Percentiles rank a stretch among this genome's conserved stretches.
These are phyloP conservation scores for Elachura formosa DNA, from an alignment of 2,113 vertebrate genomes.

Conservation along the genomic window DNA sequence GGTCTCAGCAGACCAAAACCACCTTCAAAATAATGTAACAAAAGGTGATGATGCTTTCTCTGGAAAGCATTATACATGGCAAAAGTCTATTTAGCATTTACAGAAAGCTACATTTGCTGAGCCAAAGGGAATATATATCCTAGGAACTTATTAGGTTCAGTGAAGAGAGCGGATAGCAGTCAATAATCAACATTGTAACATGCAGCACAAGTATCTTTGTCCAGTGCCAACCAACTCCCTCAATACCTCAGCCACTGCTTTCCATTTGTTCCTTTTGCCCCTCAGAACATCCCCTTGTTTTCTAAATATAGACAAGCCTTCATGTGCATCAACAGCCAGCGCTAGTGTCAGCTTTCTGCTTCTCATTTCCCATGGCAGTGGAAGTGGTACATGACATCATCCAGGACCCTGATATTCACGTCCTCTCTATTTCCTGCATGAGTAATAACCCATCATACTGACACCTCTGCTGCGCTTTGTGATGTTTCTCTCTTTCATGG, in stretches of 20 bases:
- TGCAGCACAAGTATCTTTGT: not conserved
- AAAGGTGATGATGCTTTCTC: conserved; percentile 15
- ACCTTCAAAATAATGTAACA: conserved; percentile 9
- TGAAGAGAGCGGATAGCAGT: not conserved
- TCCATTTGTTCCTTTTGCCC: not conserved
- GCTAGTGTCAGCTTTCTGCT: not conserved
- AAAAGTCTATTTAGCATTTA: conserved; percentile 37
- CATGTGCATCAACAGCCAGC: not conserved
- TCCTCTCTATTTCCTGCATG: not conserved
- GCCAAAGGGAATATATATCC: conserved; percentile 3
- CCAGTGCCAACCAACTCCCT: not conserved
- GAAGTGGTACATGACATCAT: not conserved
- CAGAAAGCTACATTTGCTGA: too few species aligned
- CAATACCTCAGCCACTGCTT: not conserved
- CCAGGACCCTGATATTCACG: not conserved
- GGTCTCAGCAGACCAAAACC: not conserved
- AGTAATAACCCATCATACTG: not conserved
- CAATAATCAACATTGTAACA: not conserved
- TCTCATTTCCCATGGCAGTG: not conserved
- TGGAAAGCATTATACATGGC: not conserved
- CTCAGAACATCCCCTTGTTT: not conserved
- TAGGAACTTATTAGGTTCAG: not conserved
- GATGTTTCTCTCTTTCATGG: not conserved
- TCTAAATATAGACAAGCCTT: not conserved
- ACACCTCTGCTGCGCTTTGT: not conserved